Evolutionary conservation across 2,888 invertebrate species (phyloP), one percentile per base, ranked within the genome.

Genomic region (Drosophila recens): DNA sequence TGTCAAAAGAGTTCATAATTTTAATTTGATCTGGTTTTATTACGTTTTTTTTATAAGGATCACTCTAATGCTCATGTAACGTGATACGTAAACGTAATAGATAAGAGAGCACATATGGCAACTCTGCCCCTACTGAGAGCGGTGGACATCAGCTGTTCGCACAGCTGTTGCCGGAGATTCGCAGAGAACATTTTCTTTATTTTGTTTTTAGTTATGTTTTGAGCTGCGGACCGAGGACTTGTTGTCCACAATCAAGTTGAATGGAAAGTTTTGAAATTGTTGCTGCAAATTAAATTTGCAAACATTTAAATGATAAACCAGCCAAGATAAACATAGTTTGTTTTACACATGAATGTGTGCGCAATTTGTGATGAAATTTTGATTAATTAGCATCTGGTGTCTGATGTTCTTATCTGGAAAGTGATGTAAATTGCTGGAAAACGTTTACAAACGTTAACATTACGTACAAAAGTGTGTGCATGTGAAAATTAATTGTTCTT

Each of bases 191-290:
- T 20, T 45, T 13, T 9, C 3, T 30, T 13, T 51, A 20, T 36
- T 36, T 51, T n/a, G 34, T 36, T 36, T 62, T 75, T 62, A 75
- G 79, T 77, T 65, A 40, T 74, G 80, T 61, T 73, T 79, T 57
- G 73, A 67, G 46, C 34, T 30, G 61, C 68, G 63, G 10, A 33
- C 58, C 10, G 74, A 4, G 0, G 30, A 46, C 48, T 23, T 53
- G 43, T 27, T 23, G 45, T 4, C 9, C 3, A 49, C 36, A 30
- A 27, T 45, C 10, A 0, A 13, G 43, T 27, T 51, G 27, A 68
- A 71, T 73, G 77, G 74, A 77, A 69, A 77, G 58, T 58, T 76
- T 82, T 53, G 15, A 17, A 43, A 15, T 43, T 34, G 53, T 36
- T 72, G 17, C 45, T 27, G 13, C 40, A n/a, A 4, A 49, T 43